These are phyloP conservation scores for Ectobius pallidus DNA, from an alignment of 2,888 invertebrate genomes.

Conservation along the genomic window DNA sequence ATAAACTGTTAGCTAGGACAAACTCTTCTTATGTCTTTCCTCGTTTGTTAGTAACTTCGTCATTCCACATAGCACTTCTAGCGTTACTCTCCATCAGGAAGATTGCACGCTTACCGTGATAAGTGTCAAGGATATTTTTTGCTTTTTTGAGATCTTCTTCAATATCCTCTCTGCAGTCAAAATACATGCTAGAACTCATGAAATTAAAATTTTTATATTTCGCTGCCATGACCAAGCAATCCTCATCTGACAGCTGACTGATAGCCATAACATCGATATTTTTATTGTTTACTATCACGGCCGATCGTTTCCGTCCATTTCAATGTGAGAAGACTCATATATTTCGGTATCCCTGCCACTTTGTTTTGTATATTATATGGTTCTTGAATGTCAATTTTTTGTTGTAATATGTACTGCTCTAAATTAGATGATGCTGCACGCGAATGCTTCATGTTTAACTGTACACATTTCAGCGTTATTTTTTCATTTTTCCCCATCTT, in stretches of 20 bases:
- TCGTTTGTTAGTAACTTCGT: background rate
- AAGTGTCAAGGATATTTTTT: too few species aligned
- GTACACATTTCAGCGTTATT: too few species aligned
- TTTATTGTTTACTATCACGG: too few species aligned
- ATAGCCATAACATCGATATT: background rate
- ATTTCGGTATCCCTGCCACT: background rate
- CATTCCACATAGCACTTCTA: too few species aligned
- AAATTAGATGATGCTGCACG: background rate
- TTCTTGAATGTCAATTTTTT: too few species aligned
- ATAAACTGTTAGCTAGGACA: too few species aligned
- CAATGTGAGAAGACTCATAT: background rate
- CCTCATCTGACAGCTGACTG: background rate
- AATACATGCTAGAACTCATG: background rate
- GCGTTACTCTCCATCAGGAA: background rate
- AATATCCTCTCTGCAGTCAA: background rate
- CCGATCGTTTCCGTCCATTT: background rate
- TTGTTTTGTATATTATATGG: too few species aligned
- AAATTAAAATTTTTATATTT: background rate
- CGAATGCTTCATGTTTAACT: background rate
- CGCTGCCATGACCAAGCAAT: background rate
- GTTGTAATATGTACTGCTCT: background rate
- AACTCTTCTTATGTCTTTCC: background rate
- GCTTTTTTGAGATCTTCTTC: too few species aligned
- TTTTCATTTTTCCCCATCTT: background rate
- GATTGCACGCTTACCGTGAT: too few species aligned